These are phyloP conservation scores for Dorcus parallelipipedus DNA, from an alignment of 2,888 invertebrate genomes.

Conservation along the genomic window DNA sequence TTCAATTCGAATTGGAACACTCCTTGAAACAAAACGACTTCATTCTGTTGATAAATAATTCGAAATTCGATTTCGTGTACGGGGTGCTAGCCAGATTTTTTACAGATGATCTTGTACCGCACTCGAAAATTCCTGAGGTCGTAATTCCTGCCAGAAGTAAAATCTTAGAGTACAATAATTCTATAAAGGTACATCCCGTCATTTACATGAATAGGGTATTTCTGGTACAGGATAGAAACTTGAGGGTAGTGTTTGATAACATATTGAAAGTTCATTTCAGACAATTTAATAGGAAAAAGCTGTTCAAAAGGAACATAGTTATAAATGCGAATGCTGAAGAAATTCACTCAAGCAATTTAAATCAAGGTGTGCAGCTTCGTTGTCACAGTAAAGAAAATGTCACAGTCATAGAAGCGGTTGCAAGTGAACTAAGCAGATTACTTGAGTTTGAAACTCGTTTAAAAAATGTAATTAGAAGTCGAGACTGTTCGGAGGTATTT, in stretches of 20 bases:
- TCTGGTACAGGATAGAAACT: slow-evolving; percentile 10
- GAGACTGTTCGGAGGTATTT: slow-evolving; percentile 1
- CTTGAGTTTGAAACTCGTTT: slow-evolving; percentile 14
- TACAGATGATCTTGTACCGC: slow-evolving; percentile 21
- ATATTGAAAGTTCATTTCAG: slow-evolving; percentile 24
- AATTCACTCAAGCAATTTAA: background rate
- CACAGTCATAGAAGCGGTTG: slow-evolving; percentile 1
- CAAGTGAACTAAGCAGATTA: slow-evolving; percentile 5
- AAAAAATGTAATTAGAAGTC: background rate
- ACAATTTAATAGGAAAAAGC: slow-evolving; percentile 19
- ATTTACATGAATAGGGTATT: slow-evolving; percentile 20
- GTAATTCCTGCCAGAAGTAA: slow-evolving; percentile 9
- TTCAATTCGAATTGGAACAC: slow-evolving; percentile 23
- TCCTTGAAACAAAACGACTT: slow-evolving; percentile 33
- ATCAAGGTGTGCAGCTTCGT: background rate
- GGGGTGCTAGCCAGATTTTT: slow-evolving; percentile 29
- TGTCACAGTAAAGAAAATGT: background rate
- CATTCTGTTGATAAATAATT: slow-evolving; percentile 29
- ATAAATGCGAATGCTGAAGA: background rate
- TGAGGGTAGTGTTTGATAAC: slow-evolving; percentile 15
- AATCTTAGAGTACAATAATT: slow-evolving; percentile 19
- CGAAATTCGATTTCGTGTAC: slow-evolving; percentile 22
- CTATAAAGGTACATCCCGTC: slow-evolving; percentile 13
- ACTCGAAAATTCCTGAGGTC: slow-evolving; percentile 8
- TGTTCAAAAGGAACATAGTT: slow-evolving; percentile 17